Base-by-base conservation (phyloP, 1,140 invertebrate species). In the Drosophila hydei region DNA sequence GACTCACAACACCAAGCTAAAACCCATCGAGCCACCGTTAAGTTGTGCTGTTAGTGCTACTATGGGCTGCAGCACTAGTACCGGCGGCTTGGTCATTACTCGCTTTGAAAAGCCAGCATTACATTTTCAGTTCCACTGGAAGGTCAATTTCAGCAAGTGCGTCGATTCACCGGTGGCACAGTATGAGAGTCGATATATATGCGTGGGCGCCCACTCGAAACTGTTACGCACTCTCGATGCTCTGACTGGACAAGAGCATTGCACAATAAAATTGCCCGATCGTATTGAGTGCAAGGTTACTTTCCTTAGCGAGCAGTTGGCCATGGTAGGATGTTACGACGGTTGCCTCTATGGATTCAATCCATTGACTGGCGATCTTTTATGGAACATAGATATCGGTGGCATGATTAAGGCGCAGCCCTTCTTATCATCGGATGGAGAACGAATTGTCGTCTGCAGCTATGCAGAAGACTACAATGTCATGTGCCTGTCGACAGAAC, bases 271-370 rank as follows among this genome's bases (percentile, higher is more conserved):
- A 58, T 75, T 94, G 1, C 90, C 91, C 14, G 92, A 93, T 71
- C 80, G 94, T 36, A 93, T 94, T 33, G 94, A 94, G 84, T 93
- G 93, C 11, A 93, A 93, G 27, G 92, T 93, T 0, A 92, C 91
- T 68, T 80, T 72, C 19, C 40, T 80, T 0, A 78, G 59, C 18
- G 45, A 69, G 6, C 36, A 90, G 9, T 30, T 89, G 14, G 79
- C 78, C 0, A 60, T 92, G 84, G 62, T 91, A 91, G 94, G 94
- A 56, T 94, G 93, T 70, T 94, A 94, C 87, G 93, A 94, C 90
- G 88, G 92, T 12, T 64, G 69, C 33, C 68, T 94, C 0, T 94
- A 94, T 72, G 89, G 92, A 7, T 71, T 94, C 2, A 72, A 92
- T 69, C 68, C 85, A 3, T 33, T 70, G 25, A 90, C 65, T 56